Evolutionary conservation across 2,113 vertebrate genomes (phyloP).

Genomic region (Calypte anna): DNA sequence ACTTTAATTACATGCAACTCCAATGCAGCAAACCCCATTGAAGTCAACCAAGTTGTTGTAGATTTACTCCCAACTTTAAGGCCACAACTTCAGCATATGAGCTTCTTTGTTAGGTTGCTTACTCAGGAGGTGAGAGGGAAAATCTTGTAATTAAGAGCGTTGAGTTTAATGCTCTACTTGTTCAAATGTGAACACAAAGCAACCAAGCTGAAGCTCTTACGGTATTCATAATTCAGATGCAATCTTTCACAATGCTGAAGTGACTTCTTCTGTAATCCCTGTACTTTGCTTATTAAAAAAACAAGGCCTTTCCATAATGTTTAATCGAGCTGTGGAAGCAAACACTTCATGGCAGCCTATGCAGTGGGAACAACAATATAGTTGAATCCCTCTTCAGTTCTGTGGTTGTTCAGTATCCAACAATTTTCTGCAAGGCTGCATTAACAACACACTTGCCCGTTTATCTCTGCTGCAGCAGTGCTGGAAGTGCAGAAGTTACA

Average conservation of each 20-base stretch:
- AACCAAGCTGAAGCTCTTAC: background rate
- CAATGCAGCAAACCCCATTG: background rate
- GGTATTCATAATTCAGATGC: background rate
- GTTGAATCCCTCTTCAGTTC: background rate
- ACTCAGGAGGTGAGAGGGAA: background rate
- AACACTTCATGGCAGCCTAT: fast-evolving
- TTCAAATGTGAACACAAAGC: background rate
- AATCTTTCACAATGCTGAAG: background rate
- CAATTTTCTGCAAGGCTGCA: background rate
- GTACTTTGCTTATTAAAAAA: background rate
- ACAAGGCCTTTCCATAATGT: fast-evolving
- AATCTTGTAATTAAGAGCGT: background rate
- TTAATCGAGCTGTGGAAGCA: background rate
- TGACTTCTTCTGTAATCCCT: background rate
- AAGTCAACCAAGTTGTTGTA: background rate
- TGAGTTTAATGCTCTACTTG: background rate
- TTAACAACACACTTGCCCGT: background rate
- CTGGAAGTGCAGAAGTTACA: background rate
- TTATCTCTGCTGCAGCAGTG: fast-evolving
- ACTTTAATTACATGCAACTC: background rate
- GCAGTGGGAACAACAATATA: background rate
- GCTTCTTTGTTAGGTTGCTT: background rate
- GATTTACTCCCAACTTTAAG: background rate
- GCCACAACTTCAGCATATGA: background rate
- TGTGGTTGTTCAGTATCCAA: background rate